Evolutionary conservation across 2,797 vertebrate genomes (phyloP), one percentile per base, ranked within the genome.

Genomic region (Philypnodon macrostomus): DNA sequence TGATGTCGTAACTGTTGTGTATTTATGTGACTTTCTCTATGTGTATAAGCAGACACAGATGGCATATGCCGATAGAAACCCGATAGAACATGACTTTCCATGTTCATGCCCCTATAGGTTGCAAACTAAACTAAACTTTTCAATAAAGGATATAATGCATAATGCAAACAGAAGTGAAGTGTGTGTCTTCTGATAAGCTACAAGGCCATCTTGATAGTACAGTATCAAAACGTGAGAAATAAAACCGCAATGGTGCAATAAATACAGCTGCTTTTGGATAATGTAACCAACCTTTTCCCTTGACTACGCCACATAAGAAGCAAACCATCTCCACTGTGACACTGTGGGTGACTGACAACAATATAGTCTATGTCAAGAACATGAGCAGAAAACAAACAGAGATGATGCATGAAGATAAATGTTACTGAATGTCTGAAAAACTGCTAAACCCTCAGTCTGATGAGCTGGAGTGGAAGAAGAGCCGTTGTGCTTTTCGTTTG

Each of bases 1-100:
- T 54, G 34, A 57, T 67, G 60, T 61, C 44, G 37, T 38, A 23
- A 41, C 27, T 45, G n/a, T 11, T 68, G 29, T 57, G 40, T 68
- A 29, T 68, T 72, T 49, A 45, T 27, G 17, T 17, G 13, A 47
- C 29, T 35, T 9, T 30, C 35, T 51, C 3, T 2, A 1, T 14
- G 27, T 50, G 9, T 26, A 26, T 31, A 16, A 49, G 12, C 8
- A 2, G 10, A 38, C 40, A 60, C 6, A 23, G 38, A 42, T 47
- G 58, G 18, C 21, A 31, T 32, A 17, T 42, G 47, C 8, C 12
- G 7, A 24, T 54, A 47, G 0, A 36, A 33, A 51, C n/a, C n/a
- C n/a, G 7, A 9, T 2, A 42, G 31, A 27, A 48, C 57, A 51
- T 53, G 45, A 16, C 13, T 33, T 34, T 65, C 12, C 37, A 35